Base-by-base conservation (phyloP, 2,888 invertebrate species). In the Cephus nigrinus region DNA sequence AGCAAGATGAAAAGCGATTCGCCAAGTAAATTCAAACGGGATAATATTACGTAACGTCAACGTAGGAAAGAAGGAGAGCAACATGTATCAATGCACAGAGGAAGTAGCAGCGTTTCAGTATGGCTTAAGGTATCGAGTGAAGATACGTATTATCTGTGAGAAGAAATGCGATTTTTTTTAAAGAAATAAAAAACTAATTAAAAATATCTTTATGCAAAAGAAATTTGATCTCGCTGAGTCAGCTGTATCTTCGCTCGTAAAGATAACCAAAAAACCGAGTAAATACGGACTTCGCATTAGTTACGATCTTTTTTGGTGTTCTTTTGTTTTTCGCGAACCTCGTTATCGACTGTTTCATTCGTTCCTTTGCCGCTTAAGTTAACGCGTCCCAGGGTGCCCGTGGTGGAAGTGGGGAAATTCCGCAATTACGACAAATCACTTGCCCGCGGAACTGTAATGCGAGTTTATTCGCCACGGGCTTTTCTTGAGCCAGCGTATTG, bases 391-490 rank as follows among this genome's bases (percentile, higher is more conserved):
- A 55, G 55, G 55, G 9, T 55, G 55, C 55, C 23, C 55, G 55
- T 0, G 4, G 55, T 55, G 23, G 9, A 74, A 69, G 72, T 75
- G 78, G 77, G 79, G 77, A 85, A 85, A 86, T 84, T 86, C 85
- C 83, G 85, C 85, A 86, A 87, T 87, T 86, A 84, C 83, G 84
- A 83, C 85, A 85, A 87, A 87, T 86, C 86, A 85, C 82, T 86
- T 81, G 71, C 71, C 83, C 84, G 82, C 75, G 81, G 79, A 78
- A 84, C 55, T 55, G 55, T 55, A 55, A 55, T 55, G 55, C 55
- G 23, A 55, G 23, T 55, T 55, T 55, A 23, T 55, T 55, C 55
- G 23, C 55, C 55, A 15, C 55, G 55, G 23, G 55, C 55, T 55
- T 55, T 55, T 55, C 55, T 55, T 23, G 23, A 55, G 55, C 5